These are phyloP conservation scores for Hemicentrotus pulcherrimus DNA, from an alignment of 35 echinoderm and acorn worm genomes.

Conservation along the genomic window DNA sequence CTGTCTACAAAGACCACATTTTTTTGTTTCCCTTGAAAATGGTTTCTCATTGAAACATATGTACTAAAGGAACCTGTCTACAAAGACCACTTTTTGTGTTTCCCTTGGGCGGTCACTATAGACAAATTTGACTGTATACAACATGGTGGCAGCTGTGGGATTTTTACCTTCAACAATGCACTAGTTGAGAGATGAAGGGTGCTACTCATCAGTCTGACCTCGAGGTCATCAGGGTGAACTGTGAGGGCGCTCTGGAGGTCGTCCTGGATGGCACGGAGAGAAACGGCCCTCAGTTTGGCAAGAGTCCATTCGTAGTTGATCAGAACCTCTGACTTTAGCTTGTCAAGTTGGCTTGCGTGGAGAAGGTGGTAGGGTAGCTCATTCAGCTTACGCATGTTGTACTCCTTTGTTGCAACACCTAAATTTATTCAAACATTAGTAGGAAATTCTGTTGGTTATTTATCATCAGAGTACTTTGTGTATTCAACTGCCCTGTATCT, in stretches of 20 bases:
- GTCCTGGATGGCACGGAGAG: slow-evolving; percentile 56
- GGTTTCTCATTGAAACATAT: no score
- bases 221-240: slow-evolving; percentile 76
- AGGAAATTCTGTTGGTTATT: no score
- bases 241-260: slow-evolving; percentile 86
- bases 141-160: no score
- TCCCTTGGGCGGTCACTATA: no score
- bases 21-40: no score
- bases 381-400: slow-evolving; percentile 83
- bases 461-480: no score
- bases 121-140: no score
- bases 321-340: slow-evolving; percentile 73
- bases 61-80: no score
- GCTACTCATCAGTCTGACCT: slow-evolving; percentile 77
- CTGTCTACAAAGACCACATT: no score
- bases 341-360: slow-evolving; percentile 71
- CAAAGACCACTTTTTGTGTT: no score
- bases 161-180: slow-evolving; percentile 55
- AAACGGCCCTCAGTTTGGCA: slow-evolving; percentile 78
- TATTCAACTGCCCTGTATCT: no score
- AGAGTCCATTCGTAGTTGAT: slow-evolving; percentile 91
- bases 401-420: slow-evolving; percentile 13
- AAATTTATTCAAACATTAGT: not conserved
- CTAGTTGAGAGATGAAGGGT: slow-evolving; percentile 68
- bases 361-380: slow-evolving; percentile 81